These are phyloP conservation scores for Encarsia formosa DNA, from an alignment of 2,888 invertebrate genomes.

Conservation along the genomic window DNA sequence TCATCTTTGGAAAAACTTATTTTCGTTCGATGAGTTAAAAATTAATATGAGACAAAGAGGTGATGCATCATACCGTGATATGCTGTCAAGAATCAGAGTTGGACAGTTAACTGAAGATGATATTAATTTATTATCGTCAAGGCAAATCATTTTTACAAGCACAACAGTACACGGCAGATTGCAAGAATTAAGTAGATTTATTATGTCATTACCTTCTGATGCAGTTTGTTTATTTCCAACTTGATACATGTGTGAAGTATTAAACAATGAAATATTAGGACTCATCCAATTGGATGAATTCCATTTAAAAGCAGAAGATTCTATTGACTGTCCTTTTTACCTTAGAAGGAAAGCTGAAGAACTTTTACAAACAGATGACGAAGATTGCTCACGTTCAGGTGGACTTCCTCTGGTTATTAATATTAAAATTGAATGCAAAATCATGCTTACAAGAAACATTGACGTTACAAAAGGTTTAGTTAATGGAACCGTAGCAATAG, in stretches of 20 bases:
- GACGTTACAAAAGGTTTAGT: no score
- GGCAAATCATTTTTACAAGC: background rate
- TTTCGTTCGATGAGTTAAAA: conserved; percentile 36
- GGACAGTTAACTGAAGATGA: conserved; percentile 14
- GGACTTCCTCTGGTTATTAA: background rate
- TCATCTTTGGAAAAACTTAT: conserved; percentile 34
- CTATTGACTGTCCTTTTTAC: background rate
- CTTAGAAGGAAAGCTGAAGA: background rate
- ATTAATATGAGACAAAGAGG: conserved; percentile 35
- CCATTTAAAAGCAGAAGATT: conserved; percentile 1
- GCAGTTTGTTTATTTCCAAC: background rate
- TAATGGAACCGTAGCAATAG: no score
- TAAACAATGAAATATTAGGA: background rate
- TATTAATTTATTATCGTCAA: background rate
- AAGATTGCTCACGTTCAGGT: background rate
- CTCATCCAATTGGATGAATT: background rate
- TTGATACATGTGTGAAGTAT: background rate
- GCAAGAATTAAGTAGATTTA: background rate
- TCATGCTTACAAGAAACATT: background rate
- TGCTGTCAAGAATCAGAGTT: background rate
- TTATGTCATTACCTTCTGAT: background rate
- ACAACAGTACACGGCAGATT: no score
- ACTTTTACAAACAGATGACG: background rate
- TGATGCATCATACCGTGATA: background rate
- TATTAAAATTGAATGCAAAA: background rate